phyloP scores from a whole-genome alignment of 2,797 vertebrate genomes.

The Champsocephalus gunnari region DNA sequence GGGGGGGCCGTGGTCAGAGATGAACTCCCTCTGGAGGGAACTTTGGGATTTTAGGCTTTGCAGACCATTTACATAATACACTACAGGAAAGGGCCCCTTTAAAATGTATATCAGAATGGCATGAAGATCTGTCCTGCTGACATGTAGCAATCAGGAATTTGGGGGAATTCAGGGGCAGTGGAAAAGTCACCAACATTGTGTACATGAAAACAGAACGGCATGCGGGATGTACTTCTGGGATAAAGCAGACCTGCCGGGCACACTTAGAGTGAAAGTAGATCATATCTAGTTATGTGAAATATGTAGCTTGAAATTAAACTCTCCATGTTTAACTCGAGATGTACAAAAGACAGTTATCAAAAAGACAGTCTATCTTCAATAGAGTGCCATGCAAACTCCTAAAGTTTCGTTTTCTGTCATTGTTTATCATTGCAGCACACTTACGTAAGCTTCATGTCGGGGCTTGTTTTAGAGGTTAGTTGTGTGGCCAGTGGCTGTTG shows the following conservation, averaged over 20 bases:
- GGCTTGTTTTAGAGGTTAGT: conserved; percentile 29
- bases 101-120: neutral
- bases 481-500: neutral
- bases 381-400: neutral
- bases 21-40: too few species aligned
- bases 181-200: neutral
- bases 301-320: conserved; percentile 42
- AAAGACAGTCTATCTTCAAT: neutral
- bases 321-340: neutral
- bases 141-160: neutral
- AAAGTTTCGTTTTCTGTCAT: conserved; percentile 39
- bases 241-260: neutral
- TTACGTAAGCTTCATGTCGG: conserved; percentile 29
- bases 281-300: neutral
- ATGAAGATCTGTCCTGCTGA: neutral
- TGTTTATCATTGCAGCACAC: neutral
- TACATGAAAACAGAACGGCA: neutral
- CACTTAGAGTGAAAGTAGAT: conserved; percentile 5
- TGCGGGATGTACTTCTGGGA: neutral
- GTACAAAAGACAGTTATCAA: neutral
- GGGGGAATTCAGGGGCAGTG: neutral
- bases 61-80: too few species aligned
- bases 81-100: too few species aligned
- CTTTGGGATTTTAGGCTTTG: too few species aligned
- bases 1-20: too few species aligned